A percentile compares a stretch with the other conserved stretches of the same genome.
These are phyloP conservation scores for Patella ulyssiponensis DNA, from an alignment of 2,888 invertebrate species.

Conservation along the genomic window DNA sequence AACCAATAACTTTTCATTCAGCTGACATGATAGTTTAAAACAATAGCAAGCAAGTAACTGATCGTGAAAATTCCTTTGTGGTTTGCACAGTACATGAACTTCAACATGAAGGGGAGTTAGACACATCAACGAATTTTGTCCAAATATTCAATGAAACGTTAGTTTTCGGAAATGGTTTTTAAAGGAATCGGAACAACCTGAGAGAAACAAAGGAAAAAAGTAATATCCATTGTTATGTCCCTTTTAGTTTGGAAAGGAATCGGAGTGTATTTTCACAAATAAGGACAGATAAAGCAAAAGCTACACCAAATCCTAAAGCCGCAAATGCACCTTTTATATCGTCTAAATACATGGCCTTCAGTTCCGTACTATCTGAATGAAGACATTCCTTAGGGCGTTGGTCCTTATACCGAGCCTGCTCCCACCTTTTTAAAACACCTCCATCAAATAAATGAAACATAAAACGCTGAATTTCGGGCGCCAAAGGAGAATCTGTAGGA, in stretches of 20 bases:
- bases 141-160: too few species aligned
- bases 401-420: neutral
- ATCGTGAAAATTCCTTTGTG: too few species aligned
- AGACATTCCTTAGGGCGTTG: neutral
- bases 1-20: too few species aligned
- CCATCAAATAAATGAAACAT: conserved; percentile 2
- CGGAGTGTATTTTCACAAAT: neutral
- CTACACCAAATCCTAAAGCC: neutral
- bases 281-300: neutral
- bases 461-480: neutral
- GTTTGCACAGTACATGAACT: too few species aligned
- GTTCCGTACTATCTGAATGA: neutral
- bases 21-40: too few species aligned
- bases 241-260: neutral
- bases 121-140: too few species aligned
- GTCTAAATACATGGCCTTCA: neutral
- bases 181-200: too few species aligned
- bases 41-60: too few species aligned
- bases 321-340: neutral
- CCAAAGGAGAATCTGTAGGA: neutral
- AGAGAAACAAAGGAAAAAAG: too few species aligned
- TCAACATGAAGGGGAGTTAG: too few species aligned
- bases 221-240: neutral
- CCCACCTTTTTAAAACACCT: neutral
- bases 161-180: too few species aligned